phyloP scores from a whole-genome alignment of 2,797 vertebrate species.

The Clamator glandarius region DNA sequence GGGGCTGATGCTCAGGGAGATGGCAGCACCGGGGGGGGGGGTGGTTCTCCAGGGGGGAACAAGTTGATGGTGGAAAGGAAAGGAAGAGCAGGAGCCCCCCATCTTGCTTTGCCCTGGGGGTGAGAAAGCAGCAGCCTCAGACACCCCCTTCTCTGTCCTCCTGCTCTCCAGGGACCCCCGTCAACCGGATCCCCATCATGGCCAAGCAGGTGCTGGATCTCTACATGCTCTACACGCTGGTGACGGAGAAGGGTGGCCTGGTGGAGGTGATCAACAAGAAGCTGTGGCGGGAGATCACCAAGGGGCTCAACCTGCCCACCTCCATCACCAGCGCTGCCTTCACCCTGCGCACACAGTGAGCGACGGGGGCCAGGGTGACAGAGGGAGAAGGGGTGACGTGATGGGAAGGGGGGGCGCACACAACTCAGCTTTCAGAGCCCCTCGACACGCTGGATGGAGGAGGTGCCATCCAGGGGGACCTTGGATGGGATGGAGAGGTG shows the following conservation, averaged over 20 bases:
- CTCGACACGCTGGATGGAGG: no score
- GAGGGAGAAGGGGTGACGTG: background rate
- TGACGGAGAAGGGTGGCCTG: slow-evolving; percentile 96
- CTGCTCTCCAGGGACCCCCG: slow-evolving; percentile 86
- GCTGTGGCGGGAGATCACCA: slow-evolving; percentile 97
- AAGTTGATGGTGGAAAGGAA: background rate
- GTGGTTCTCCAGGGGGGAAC: background rate
- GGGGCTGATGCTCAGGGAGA: background rate
- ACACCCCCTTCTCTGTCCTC: background rate
- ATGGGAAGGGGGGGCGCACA: background rate
- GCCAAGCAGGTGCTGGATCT: slow-evolving; percentile 98
- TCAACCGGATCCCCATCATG: slow-evolving; percentile 98
- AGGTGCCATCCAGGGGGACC: no score
- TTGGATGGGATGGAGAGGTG: no score
- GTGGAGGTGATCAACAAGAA: slow-evolving; percentile 99
- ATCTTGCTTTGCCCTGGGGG: rapidly evolving
- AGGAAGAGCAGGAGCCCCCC: background rate
- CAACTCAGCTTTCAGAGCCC: rapidly evolving
- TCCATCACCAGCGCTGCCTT: slow-evolving; percentile 99
- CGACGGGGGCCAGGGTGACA: background rate
- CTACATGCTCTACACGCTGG: slow-evolving; percentile 95
- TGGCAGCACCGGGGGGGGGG: background rate
- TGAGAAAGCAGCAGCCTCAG: background rate
- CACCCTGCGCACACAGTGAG: slow-evolving; percentile 97
- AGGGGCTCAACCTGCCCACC: slow-evolving; percentile 95